Conservation (phyloP, 92 coral and sea anemone genomes). For the Actinostola sp. region DNA sequence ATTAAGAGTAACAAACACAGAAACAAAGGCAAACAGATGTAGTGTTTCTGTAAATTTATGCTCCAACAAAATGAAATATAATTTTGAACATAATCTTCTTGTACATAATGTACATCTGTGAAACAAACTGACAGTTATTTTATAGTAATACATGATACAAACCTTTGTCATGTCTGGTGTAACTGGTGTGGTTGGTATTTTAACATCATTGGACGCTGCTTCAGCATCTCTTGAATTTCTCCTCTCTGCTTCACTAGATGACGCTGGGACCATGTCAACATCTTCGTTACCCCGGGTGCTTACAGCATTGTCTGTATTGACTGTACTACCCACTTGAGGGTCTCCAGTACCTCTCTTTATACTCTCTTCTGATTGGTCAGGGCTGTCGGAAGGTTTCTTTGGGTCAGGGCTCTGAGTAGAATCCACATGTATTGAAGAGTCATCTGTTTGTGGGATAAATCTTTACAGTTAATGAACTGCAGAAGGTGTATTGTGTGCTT, state of each 20-base stretch:
- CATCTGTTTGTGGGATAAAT: too few species aligned
- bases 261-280: constrained; percentile 59
- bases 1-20: too few species aligned
- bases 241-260: constrained; percentile 56
- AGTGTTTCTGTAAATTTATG: too few species aligned
- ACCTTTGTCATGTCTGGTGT: constrained; percentile 23
- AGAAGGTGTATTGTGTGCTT: too few species aligned
- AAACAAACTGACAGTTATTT: neutral
- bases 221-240: constrained; percentile 40
- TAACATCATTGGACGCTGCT: constrained; percentile 38
- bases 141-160: neutral
- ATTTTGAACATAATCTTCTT: neutral
- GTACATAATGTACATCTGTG: neutral
- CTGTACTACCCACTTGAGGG: constrained; percentile 80
- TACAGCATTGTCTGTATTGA: constrained; percentile 51
- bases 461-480: too few species aligned
- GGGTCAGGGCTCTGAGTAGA: constrained; percentile 84
- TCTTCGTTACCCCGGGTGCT: constrained; percentile 30
- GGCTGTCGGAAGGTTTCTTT: constrained; percentile 33
- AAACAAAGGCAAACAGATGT: too few species aligned
- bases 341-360: constrained; percentile 30
- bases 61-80: too few species aligned
- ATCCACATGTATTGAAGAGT: constrained; percentile 72
- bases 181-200: constrained; percentile 24
- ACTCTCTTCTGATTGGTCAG: constrained; percentile 53